Evolutionary conservation across 2,888 invertebrate species (phyloP).

Genomic region (Thecophora atra): DNA sequence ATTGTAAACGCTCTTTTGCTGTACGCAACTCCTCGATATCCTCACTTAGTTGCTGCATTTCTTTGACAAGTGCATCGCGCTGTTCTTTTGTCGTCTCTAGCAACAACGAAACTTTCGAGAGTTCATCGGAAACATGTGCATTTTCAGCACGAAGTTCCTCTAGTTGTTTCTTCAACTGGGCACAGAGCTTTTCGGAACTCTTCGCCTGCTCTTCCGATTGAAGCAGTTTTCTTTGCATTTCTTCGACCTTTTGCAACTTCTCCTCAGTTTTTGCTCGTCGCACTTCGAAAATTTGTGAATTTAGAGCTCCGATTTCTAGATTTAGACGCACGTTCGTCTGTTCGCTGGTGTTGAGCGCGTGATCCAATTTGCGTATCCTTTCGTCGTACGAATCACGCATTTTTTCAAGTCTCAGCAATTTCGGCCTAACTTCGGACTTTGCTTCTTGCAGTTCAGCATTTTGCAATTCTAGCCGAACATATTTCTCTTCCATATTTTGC

Average conservation of each 20-base stretch:
- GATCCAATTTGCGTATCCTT: constrained; percentile 48
- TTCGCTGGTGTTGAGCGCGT: constrained; percentile 48
- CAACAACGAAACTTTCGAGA: constrained; percentile 47
- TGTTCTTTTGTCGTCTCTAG: constrained; percentile 45
- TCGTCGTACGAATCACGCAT: constrained; percentile 48
- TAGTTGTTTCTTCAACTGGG: constrained; percentile 39
- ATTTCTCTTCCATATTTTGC: constrained; percentile 45
- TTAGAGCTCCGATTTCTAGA: constrained; percentile 55
- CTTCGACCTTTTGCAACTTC: constrained; percentile 38
- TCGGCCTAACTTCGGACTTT: constrained; percentile 47
- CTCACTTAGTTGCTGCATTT: constrained; percentile 47
- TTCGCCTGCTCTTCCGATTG: constrained; percentile 40
- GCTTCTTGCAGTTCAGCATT: constrained; percentile 47
- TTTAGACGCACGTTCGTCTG: constrained; percentile 50
- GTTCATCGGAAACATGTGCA: constrained; percentile 44
- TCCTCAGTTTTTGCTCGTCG: constrained; percentile 42
- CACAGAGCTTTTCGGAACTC: constrained; percentile 40
- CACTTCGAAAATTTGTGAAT: constrained; percentile 47
- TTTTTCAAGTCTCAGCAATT: constrained; percentile 50
- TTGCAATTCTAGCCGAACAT: constrained; percentile 42
- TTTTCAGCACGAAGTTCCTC: constrained; percentile 45
- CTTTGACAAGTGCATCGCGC: constrained; percentile 41
- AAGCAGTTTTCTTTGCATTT: constrained; percentile 42
- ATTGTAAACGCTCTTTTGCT: constrained; percentile 46
- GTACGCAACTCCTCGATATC: constrained; percentile 42